Evolutionary conservation across 2,113 vertebrate genomes (phyloP).

Genomic region (Micronycteris hirsuta): DNA sequence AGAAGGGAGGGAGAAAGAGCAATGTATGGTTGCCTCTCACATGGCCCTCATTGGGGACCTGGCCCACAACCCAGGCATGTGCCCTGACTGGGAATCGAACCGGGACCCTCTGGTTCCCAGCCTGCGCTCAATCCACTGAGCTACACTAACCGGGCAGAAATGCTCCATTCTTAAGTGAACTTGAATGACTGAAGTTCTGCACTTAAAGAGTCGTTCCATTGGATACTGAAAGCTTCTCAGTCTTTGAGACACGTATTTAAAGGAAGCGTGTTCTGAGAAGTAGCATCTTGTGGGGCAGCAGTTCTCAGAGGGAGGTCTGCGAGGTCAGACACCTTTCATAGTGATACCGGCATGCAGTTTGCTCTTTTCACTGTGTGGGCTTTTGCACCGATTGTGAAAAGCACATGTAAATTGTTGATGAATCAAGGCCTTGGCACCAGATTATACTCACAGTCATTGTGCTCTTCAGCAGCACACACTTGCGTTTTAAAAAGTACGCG

Average conservation of each 20-base stretch:
- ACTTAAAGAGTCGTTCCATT: neutral
- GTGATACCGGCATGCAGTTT: neutral
- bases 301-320: neutral
- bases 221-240: neutral
- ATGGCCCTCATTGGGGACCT: too few species aligned
- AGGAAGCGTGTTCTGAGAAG: neutral
- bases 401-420: neutral
- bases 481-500: neutral
- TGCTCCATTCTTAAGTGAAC: neutral
- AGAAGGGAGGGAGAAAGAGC: too few species aligned
- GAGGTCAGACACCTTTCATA: neutral
- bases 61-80: too few species aligned
- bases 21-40: too few species aligned
- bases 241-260: neutral
- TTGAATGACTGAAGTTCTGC: neutral
- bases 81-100: too few species aligned
- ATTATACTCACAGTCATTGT: neutral
- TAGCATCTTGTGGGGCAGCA: neutral
- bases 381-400: neutral
- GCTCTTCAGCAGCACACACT: neutral
- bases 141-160: too few species aligned
- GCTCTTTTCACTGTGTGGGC: too few species aligned
- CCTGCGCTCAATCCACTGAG: too few species aligned
- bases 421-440: neutral
- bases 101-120: too few species aligned